Conservation (phyloP, 2,113 vertebrate species). For the Pongo pygmaeus region DNA sequence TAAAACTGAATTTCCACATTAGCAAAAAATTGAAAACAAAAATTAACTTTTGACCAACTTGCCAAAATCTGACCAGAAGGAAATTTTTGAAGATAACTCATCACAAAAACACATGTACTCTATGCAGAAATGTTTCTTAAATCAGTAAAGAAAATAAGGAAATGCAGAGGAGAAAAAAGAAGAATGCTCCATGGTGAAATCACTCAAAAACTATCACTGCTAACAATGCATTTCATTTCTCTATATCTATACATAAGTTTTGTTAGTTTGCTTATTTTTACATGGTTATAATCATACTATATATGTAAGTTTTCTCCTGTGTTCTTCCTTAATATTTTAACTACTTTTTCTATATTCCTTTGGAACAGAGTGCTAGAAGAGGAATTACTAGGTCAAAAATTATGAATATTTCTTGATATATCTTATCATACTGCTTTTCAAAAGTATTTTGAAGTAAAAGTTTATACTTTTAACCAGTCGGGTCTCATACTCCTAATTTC, state of each 20-base stretch:
- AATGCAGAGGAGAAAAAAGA: background rate
- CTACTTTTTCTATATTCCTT: background rate
- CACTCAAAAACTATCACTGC: background rate
- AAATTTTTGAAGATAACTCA: background rate
- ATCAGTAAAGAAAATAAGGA: background rate
- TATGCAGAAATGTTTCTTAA: background rate
- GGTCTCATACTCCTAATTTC: background rate
- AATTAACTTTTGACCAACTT: background rate
- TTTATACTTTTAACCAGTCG: background rate
- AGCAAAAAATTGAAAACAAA: background rate
- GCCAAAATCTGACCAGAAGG: background rate
- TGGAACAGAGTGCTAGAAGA: constrained; percentile 25
- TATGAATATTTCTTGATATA: background rate
- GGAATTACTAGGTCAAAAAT: constrained; percentile 4
- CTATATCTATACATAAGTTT: background rate
- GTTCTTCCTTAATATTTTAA: constrained; percentile 4
- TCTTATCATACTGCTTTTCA: background rate
- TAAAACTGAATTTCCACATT: background rate
- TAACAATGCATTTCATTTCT: background rate
- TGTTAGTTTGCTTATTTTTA: background rate
- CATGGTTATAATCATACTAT: background rate
- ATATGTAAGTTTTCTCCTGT: background rate
- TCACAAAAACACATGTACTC: background rate
- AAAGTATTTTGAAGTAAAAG: background rate
- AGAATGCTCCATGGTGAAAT: constrained; percentile 5